Percentiles rank a stretch among this genome's conserved stretches.
Evolutionary conservation across 2,888 invertebrate genomes (phyloP).

Genomic region (Eupithecia subumbrata): DNA sequence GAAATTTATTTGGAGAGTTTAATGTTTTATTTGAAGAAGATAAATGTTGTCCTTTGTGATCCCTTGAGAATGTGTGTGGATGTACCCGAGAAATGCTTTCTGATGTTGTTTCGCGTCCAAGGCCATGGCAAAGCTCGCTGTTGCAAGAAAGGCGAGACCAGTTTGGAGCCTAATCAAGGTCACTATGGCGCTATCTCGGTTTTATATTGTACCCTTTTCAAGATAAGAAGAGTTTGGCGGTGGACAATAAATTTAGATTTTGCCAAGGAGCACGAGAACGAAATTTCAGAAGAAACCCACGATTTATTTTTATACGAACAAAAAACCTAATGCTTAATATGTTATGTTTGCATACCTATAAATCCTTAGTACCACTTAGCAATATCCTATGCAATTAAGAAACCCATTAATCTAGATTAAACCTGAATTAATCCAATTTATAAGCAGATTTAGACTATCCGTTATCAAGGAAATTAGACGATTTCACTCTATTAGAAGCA

Average conservation of each 20-base stretch:
- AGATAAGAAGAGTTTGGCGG: background rate
- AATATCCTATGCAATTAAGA: slow-evolving; percentile 29
- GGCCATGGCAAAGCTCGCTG: background rate
- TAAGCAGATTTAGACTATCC: slow-evolving; percentile 33
- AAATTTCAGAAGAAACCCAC: background rate
- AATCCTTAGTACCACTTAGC: slow-evolving; percentile 9
- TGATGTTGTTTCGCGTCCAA: slow-evolving; percentile 13
- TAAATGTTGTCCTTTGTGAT: slow-evolving; percentile 32
- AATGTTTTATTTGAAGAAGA: slow-evolving; percentile 24
- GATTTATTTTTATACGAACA: background rate
- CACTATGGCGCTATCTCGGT: background rate
- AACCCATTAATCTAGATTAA: slow-evolving; percentile 22
- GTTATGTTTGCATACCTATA: background rate
- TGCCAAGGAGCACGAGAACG: background rate
- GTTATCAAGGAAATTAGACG: slow-evolving; percentile 42
- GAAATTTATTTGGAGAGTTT: slow-evolving; percentile 32
- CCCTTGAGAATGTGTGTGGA: slow-evolving; percentile 20
- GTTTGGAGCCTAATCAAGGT: slow-evolving; percentile 13
- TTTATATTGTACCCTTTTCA: slow-evolving; percentile 11
- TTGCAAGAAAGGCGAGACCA: slow-evolving; percentile 1
- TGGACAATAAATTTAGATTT: background rate
- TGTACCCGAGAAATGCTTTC: slow-evolving; percentile 17
- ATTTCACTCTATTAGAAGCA: slow-evolving; percentile 36
- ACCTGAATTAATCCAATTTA: slow-evolving; percentile 37
- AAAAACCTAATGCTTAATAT: background rate